These are phyloP conservation scores for Pogoniulus pusillus DNA, from an alignment of 2,797 vertebrate genomes.

Conservation along the genomic window DNA sequence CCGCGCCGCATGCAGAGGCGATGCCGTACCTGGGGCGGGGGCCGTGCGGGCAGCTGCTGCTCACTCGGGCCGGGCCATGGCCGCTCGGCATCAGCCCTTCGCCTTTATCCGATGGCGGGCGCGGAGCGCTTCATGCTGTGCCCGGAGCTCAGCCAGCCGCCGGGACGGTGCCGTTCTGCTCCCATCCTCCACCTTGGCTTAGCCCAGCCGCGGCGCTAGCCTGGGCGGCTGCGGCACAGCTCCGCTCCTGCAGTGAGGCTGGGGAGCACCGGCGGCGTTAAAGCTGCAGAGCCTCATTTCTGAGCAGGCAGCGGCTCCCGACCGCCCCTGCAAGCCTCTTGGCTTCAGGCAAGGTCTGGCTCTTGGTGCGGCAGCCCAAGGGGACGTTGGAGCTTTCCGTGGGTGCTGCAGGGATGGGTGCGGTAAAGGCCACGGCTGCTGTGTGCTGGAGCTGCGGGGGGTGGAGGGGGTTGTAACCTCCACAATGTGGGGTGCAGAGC, in stretches of 20 bases:
- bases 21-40: slow-evolving; percentile 79
- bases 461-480: neutral
- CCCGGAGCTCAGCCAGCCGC: slow-evolving; percentile 87
- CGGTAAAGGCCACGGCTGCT: accelerated
- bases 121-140: slow-evolving; percentile 84
- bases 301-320: neutral
- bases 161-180: slow-evolving; percentile 90
- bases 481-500: neutral
- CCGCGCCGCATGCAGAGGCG: slow-evolving; percentile 73
- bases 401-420: neutral
- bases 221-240: slow-evolving; percentile 81
- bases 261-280: slow-evolving; percentile 54
- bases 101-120: slow-evolving; percentile 77
- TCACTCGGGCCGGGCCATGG: slow-evolving; percentile 73
- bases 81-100: neutral
- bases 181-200: slow-evolving; percentile 89
- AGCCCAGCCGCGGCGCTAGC: slow-evolving; percentile 77
- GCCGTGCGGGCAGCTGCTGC: slow-evolving; percentile 70
- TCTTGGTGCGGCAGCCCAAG: neutral
- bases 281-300: slow-evolving; percentile 73
- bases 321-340: neutral
- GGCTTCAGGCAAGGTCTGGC: neutral
- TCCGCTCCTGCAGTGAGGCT: slow-evolving; percentile 76
- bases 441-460: accelerated
- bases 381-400: no score